Evolutionary conservation across 2,888 invertebrate genomes (phyloP).

Genomic region (Tinea pellionella): DNA sequence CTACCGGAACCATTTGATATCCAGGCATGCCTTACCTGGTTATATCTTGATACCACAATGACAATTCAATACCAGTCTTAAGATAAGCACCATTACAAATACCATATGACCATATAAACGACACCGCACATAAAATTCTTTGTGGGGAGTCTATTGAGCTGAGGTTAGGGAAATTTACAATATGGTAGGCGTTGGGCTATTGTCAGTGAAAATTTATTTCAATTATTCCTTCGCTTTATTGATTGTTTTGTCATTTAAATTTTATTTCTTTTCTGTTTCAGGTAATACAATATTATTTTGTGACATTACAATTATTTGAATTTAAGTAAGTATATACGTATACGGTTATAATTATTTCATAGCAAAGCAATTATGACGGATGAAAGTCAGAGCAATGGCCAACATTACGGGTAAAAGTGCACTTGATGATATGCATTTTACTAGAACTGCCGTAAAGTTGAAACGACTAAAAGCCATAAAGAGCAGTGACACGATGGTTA

Average conservation of each 20-base stretch:
- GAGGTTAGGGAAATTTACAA: constrained; percentile 2
- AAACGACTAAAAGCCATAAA: constrained; percentile 19
- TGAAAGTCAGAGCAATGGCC: not conserved
- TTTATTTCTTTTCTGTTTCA: constrained; percentile 21
- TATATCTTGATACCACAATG: constrained; percentile 38
- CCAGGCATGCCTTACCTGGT: constrained; percentile 31
- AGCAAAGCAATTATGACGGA: not conserved
- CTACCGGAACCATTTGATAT: constrained; percentile 34
- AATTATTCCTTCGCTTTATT: constrained; percentile 1
- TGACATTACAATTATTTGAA: no score
- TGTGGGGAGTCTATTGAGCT: constrained; percentile 24
- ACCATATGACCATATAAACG: constrained; percentile 35
- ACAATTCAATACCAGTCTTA: constrained; percentile 48
- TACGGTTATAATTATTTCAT: not conserved
- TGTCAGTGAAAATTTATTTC: constrained; percentile 10
- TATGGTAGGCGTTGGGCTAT: constrained; percentile 10
- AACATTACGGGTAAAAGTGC: not conserved
- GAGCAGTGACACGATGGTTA: constrained; percentile 17
- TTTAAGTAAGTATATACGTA: not conserved
- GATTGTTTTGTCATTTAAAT: constrained; percentile 12
- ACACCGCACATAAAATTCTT: constrained; percentile 38
- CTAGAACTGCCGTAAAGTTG: constrained; percentile 14
- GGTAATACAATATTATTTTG: constrained; percentile 19
- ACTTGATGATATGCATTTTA: constrained; percentile 5
- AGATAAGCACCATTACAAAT: constrained; percentile 46